Conservation (phyloP, 2,888 invertebrate species). For the Leptopilina syphax region DNA sequence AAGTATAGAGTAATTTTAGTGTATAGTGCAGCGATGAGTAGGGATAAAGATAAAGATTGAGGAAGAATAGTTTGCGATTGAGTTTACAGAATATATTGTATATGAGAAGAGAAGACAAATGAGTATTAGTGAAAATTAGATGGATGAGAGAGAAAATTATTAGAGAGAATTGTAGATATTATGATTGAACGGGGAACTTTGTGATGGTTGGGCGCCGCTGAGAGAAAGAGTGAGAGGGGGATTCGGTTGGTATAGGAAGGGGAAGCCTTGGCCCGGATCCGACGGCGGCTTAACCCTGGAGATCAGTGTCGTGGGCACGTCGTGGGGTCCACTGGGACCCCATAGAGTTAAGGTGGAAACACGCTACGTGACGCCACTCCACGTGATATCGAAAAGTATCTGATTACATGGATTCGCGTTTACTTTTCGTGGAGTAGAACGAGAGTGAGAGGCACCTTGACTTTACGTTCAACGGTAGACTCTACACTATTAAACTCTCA, state of each 20-base stretch:
- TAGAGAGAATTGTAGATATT: background rate
- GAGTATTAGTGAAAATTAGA: no score
- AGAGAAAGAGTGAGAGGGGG: slow-evolving; percentile 38
- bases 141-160: slow-evolving; percentile 4
- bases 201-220: slow-evolving; percentile 37
- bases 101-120: no score
- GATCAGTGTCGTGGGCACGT: slow-evolving; percentile 38
- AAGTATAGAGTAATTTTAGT: no score
- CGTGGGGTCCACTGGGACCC: slow-evolving; percentile 39
- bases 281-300: slow-evolving; percentile 53
- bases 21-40: no score
- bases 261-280: slow-evolving; percentile 65
- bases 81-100: background rate
- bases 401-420: slow-evolving; percentile 38
- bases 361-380: slow-evolving; percentile 36
- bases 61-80: background rate
- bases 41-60: background rate
- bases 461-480: slow-evolving; percentile 26
- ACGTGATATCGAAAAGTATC: slow-evolving; percentile 41
- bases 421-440: slow-evolving; percentile 39
- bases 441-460: slow-evolving; percentile 41
- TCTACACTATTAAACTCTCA: background rate
- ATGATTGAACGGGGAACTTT: slow-evolving; percentile 14
- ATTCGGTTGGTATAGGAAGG: slow-evolving; percentile 19
- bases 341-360: slow-evolving; percentile 28